Evolutionary conservation across 2,888 invertebrate species (phyloP).

Genomic region (Tipula helvola): DNA sequence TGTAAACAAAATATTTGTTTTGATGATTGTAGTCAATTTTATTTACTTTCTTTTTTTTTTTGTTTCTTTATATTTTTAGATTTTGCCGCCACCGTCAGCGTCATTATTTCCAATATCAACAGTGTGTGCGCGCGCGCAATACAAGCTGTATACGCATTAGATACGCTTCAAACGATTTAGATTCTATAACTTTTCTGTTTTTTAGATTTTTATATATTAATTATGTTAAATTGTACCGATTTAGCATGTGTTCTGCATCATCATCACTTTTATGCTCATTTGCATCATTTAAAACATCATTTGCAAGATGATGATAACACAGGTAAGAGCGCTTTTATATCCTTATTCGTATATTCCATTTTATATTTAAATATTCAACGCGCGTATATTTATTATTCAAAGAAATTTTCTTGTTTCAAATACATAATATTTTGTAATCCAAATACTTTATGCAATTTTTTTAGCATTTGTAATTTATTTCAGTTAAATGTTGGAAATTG

Average conservation of each 20-base stretch:
- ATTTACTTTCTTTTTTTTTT: background rate
- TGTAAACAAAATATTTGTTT: background rate
- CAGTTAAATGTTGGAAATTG: background rate
- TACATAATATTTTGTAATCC: background rate
- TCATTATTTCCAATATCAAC: background rate
- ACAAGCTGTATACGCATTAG: background rate
- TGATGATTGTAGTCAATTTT: background rate
- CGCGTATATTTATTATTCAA: background rate
- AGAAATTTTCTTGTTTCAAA: background rate
- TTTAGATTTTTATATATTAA: background rate
- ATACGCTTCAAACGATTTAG: no score
- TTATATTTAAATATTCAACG: no score
- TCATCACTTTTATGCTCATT: conserved; percentile 27
- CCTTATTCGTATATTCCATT: no score
- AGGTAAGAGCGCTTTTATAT: conserved; percentile 16
- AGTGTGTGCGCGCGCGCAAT: background rate
- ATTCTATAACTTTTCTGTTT: background rate
- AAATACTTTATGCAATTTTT: background rate
- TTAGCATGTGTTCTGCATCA: conserved; percentile 27
- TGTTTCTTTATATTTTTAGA: background rate
- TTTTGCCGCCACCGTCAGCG: background rate
- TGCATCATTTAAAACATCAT: conserved; percentile 26
- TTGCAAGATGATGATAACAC: conserved; percentile 24
- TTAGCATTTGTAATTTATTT: background rate
- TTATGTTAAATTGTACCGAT: conserved; percentile 27